phyloP scores from a whole-genome alignment of 1,140 invertebrate species.

The Ceratina australensis region DNA sequence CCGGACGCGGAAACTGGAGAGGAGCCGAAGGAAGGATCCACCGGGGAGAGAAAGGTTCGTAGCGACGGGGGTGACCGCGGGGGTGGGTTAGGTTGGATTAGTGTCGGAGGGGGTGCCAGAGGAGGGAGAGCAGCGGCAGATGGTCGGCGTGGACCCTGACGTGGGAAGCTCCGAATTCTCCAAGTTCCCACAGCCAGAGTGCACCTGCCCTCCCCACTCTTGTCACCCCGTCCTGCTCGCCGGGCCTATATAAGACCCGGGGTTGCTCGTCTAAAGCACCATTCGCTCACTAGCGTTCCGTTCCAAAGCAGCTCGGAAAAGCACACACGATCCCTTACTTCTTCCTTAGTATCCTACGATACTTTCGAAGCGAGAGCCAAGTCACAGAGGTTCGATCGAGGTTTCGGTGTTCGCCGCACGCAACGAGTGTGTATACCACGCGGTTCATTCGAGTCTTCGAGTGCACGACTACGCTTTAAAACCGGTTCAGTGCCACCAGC shows the following conservation, averaged over 20 bases:
- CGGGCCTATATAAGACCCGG: conserved; percentile 74
- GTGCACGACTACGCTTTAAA: conserved; percentile 35
- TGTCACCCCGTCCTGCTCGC: conserved; percentile 61
- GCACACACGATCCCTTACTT: not conserved
- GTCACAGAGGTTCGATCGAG: conserved; percentile 6
- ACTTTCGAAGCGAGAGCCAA: not conserved
- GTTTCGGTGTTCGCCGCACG: not conserved
- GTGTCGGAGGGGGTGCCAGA: conserved; percentile 64
- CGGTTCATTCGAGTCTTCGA: not conserved
- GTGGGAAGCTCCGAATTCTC: conserved; percentile 79
- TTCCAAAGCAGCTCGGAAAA: conserved; percentile 64
- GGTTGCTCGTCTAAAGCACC: conserved; percentile 73
- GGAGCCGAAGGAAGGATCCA: conserved; percentile 45
- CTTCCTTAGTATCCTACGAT: conserved; percentile 14
- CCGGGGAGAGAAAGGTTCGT: conserved; percentile 20
- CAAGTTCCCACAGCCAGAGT: conserved; percentile 78
- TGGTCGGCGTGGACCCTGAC: conserved; percentile 78
- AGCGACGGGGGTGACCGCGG: conserved; percentile 53
- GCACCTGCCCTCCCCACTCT: conserved; percentile 78
- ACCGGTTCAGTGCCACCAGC: conserved; percentile 59
- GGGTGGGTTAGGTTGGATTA: conserved; percentile 62
- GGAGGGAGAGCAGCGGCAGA: conserved; percentile 75
- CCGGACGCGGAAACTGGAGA: conserved; percentile 50
- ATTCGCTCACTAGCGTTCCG: conserved; percentile 77
- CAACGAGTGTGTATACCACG: conserved; percentile 2